phyloP scores from a whole-genome alignment of 2,888 invertebrate species.

The Ferrisia virgata region DNA sequence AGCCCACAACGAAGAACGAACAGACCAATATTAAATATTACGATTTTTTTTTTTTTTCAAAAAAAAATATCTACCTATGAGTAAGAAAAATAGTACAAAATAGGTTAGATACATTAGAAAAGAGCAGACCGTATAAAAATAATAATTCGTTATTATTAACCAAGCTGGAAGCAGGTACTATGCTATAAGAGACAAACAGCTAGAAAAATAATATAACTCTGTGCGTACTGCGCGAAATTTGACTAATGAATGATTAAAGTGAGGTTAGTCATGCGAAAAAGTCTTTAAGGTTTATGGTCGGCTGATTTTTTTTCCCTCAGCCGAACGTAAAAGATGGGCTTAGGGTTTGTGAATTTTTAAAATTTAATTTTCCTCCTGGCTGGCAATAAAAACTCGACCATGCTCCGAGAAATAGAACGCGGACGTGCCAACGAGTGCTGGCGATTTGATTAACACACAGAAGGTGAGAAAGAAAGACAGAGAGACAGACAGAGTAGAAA shows the following conservation, averaged over 20 bases:
- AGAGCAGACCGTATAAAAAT: not conserved
- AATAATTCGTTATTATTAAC: not conserved
- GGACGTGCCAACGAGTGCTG: not conserved
- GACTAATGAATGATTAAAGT: slow-evolving; percentile 3
- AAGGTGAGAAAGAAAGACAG: not conserved
- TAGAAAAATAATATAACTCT: not conserved
- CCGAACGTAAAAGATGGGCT: not conserved
- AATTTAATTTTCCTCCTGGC: not conserved
- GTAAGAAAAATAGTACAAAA: not conserved
- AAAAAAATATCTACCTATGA: not conserved
- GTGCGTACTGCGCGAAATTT: not conserved
- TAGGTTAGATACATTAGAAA: not conserved
- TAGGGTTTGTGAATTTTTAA: not conserved
- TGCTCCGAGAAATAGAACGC: not conserved
- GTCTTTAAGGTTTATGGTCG: not conserved
- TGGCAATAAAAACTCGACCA: not conserved
- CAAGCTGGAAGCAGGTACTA: not conserved
- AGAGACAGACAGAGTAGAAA: not conserved
- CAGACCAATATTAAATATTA: not conserved
- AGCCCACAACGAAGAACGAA: not conserved
- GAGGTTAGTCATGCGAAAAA: not conserved
- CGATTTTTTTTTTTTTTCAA: not conserved
- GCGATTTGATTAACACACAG: not conserved
- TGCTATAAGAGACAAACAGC: not conserved
- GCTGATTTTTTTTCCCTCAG: not conserved